Conservation (phyloP, 1,140 invertebrate genomes). For the Paraescarpia echinospica region DNA sequence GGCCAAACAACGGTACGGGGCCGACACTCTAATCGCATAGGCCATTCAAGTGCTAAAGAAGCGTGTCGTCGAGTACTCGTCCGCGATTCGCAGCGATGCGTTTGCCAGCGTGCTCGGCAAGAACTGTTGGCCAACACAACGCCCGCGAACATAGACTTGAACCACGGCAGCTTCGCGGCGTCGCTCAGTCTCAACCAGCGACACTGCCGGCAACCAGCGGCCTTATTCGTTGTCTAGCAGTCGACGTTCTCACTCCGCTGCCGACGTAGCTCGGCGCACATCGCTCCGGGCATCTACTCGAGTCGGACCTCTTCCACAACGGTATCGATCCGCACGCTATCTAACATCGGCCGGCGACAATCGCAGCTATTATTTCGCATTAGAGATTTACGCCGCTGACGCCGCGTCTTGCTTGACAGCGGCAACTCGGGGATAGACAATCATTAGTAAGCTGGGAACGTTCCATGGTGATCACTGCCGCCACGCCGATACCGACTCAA, state of each 20-base stretch:
- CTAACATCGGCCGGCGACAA: neutral
- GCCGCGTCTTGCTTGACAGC: neutral
- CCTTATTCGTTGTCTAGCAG: neutral
- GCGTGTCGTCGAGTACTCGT: neutral
- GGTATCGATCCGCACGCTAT: neutral
- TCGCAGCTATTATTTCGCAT: neutral
- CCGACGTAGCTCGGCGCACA: neutral
- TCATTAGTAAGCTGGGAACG: neutral
- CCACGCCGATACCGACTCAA: neutral
- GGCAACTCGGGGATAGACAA: neutral
- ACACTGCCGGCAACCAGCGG: neutral
- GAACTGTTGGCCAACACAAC: neutral
- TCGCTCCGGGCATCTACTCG: neutral
- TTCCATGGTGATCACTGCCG: neutral
- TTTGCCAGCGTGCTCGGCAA: neutral
- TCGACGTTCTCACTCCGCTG: neutral
- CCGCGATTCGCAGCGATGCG: neutral
- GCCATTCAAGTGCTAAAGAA: neutral
- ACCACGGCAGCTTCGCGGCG: neutral
- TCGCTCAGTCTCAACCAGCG: neutral
- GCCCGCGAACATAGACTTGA: too few species aligned
- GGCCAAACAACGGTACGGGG: neutral
- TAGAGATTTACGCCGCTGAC: neutral
- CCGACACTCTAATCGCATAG: neutral
- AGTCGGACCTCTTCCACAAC: neutral